These are phyloP conservation scores for Ochropleura leucogaster DNA, from an alignment of 2,888 invertebrate genomes.

Conservation along the genomic window DNA sequence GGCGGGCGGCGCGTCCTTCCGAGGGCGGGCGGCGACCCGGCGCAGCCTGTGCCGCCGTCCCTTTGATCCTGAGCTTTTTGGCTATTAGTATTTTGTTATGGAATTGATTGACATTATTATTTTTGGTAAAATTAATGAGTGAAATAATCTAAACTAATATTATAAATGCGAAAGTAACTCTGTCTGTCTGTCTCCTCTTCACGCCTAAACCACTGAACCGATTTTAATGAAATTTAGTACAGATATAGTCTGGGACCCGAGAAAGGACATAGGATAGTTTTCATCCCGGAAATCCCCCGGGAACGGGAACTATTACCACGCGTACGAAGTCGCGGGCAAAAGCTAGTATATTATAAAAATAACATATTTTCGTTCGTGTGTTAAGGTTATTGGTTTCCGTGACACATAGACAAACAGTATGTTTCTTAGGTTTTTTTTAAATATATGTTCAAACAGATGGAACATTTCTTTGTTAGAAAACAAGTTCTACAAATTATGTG, in stretches of 20 bases:
- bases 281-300: too few relatives aligned
- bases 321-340: too few relatives aligned
- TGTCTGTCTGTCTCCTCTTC: too few relatives aligned
- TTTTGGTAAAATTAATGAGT: neutral
- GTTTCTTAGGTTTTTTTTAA: neutral
- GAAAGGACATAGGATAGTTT: too few relatives aligned
- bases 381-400: neutral
- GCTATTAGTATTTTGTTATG: constrained; percentile 8
- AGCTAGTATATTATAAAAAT: too few relatives aligned
- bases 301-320: too few relatives aligned
- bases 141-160: neutral
- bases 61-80: constrained; percentile 16
- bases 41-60: constrained; percentile 27
- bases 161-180: too few relatives aligned
- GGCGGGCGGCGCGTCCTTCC: constrained; percentile 72
- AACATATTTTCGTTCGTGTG: neutral
- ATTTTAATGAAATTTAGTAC: too few relatives aligned
- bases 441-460: neutral
- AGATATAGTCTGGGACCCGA: too few relatives aligned
- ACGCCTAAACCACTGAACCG: too few relatives aligned
- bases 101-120: constrained; percentile 17
- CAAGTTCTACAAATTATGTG: neutral
- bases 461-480: neutral
- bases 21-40: constrained; percentile 67
- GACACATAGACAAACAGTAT: neutral